Conservation (phyloP, 2,113 vertebrate species). For the Cyprinus carpio region DNA sequence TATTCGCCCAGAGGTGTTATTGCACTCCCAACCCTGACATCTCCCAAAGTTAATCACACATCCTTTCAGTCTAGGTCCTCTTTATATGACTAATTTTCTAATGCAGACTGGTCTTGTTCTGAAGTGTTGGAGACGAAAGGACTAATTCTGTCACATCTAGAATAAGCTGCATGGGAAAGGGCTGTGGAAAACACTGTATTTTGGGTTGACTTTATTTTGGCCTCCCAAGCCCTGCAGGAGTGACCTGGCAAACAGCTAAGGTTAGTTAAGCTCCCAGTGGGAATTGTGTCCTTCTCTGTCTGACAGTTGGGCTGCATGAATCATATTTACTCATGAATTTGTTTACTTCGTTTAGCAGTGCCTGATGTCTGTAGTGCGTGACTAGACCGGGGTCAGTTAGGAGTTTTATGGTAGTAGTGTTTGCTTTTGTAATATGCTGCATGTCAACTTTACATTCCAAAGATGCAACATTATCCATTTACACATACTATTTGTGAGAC, state of each 20-base stretch:
- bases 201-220: constrained; percentile 8
- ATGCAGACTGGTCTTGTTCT: not conserved
- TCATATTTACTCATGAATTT: constrained; percentile 42
- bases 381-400: not conserved
- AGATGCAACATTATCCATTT: not conserved
- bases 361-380: not conserved
- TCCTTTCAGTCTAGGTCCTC: not conserved
- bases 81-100: constrained; percentile 12
- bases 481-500: not conserved
- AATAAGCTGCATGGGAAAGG: constrained; percentile 18
- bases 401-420: constrained; percentile 3
- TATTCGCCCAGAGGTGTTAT: not conserved
- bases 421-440: not conserved
- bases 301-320: constrained; percentile 35
- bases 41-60: not conserved
- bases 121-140: constrained; percentile 5
- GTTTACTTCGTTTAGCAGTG: constrained; percentile 19
- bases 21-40: constrained; percentile 18
- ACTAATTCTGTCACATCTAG: constrained; percentile 22
- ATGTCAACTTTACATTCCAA: not conserved
- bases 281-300: constrained; percentile 28
- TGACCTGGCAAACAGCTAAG: constrained; percentile 30
- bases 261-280: constrained; percentile 32
- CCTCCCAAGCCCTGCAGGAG: constrained; percentile 27
- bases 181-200: not conserved